phyloP scores from a whole-genome alignment of 2,113 vertebrate genomes.

The Ophthalmolycus amberensis region DNA sequence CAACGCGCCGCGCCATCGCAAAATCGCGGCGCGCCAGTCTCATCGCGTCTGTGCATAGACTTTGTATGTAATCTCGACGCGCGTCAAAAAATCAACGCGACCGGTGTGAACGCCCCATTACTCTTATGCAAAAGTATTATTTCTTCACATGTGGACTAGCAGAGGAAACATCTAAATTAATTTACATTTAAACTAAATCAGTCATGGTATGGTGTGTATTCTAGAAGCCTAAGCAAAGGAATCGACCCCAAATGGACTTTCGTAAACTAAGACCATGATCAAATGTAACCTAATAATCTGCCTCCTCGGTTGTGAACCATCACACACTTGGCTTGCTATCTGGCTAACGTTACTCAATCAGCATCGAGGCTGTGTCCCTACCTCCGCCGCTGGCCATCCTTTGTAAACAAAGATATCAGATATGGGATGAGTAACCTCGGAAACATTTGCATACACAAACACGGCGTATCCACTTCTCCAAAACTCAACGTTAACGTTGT shows the following conservation, averaged over 20 bases:
- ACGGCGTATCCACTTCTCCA: background rate
- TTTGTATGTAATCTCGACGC: no score
- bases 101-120: no score
- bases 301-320: constrained; percentile 11
- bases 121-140: background rate
- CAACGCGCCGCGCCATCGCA: no score
- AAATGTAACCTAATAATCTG: constrained; percentile 28
- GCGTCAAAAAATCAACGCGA: no score
- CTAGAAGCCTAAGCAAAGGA: background rate
- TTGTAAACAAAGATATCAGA: constrained; percentile 76
- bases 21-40: no score
- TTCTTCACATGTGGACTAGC: background rate
- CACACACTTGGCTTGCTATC: constrained; percentile 18
- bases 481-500: background rate
- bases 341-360: constrained; percentile 1
- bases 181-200: constrained; percentile 6
- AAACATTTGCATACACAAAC: constrained; percentile 11
- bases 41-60: no score
- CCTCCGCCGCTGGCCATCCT: constrained; percentile 21
- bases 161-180: constrained; percentile 15
- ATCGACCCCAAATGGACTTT: background rate
- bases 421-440: constrained; percentile 34
- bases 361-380: background rate
- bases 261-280: constrained; percentile 14
- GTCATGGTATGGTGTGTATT: background rate